These are phyloP conservation scores for Drosophila neotestacea DNA, from an alignment of 2,888 invertebrate genomes.

Conservation along the genomic window DNA sequence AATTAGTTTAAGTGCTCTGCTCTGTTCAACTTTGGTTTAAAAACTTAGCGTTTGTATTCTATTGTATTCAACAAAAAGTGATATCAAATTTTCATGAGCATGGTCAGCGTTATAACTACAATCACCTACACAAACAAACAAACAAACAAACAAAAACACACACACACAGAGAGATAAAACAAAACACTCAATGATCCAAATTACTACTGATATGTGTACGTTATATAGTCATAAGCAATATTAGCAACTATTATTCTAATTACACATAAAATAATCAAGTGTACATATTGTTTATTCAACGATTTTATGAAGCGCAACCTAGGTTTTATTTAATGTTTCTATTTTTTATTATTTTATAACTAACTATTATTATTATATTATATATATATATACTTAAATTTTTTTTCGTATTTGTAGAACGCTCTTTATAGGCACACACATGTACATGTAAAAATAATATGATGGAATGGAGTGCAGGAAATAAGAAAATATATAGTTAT, in stretches of 20 bases:
- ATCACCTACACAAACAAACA: slow-evolving; percentile 32
- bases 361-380: slow-evolving; percentile 15
- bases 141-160: slow-evolving; percentile 20
- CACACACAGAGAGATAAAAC: slow-evolving; percentile 19
- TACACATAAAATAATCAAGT: slow-evolving; percentile 37
- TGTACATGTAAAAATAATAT: slow-evolving; percentile 52
- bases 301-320: slow-evolving; percentile 69
- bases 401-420: slow-evolving; percentile 40
- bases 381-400: slow-evolving; percentile 22
- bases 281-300: slow-evolving; percentile 68
- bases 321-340: slow-evolving; percentile 58
- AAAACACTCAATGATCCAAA: slow-evolving; percentile 70
- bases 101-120: slow-evolving; percentile 71
- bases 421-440: slow-evolving; percentile 32
- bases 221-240: slow-evolving; percentile 80
- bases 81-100: slow-evolving; percentile 72
- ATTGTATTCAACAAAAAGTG: slow-evolving; percentile 59
- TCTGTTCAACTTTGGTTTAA: slow-evolving; percentile 34
- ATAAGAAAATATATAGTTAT: slow-evolving; percentile 53
- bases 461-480: slow-evolving; percentile 29
- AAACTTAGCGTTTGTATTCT: slow-evolving; percentile 38
- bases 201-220: slow-evolving; percentile 75
- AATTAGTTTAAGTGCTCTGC: slow-evolving; percentile 28
- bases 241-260: slow-evolving; percentile 69
- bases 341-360: slow-evolving; percentile 23